These are phyloP conservation scores for Chrysina gloriosa DNA, from an alignment of 2,888 invertebrate species.

Conservation along the genomic window DNA sequence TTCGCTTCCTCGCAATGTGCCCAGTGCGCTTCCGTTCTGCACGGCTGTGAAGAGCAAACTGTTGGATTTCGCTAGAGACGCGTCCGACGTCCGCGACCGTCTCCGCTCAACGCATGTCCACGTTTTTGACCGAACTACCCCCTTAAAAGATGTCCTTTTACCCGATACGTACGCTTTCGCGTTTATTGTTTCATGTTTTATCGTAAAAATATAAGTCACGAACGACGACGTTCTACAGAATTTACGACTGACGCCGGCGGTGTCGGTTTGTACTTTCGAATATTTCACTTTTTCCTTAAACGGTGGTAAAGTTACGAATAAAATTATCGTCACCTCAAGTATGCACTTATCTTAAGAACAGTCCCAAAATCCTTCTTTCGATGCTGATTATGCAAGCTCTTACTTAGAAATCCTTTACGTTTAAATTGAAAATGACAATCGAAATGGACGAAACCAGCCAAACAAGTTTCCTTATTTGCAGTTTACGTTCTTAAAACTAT, in stretches of 20 bases:
- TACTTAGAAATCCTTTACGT: too few relatives aligned
- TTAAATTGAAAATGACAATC: too few relatives aligned
- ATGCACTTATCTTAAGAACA: too few relatives aligned
- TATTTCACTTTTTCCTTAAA: neutral
- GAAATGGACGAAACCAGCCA: too few relatives aligned
- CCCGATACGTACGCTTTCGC: conserved; percentile 1
- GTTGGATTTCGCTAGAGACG: conserved; percentile 41
- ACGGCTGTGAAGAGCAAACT: conserved; percentile 49
- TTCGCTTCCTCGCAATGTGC: conserved; percentile 40
- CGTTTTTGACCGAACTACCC: conserved; percentile 28
- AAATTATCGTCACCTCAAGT: too few relatives aligned
- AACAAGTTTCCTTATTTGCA: too few relatives aligned
- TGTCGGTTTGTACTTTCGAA: neutral
- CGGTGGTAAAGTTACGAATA: neutral
- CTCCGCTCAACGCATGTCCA: conserved; percentile 40
- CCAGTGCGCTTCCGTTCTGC: conserved; percentile 40
- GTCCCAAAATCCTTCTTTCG: too few relatives aligned
- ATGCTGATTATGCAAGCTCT: too few relatives aligned
- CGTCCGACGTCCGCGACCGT: conserved; percentile 37
- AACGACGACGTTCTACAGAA: conserved; percentile 16
- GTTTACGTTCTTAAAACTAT: too few relatives aligned
- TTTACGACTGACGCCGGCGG: conserved; percentile 12
- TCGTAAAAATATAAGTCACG: conserved; percentile 38
- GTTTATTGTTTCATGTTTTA: conserved; percentile 40
- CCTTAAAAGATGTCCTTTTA: conserved; percentile 25